These are phyloP conservation scores for Oxyteleia sp. DNA, from an alignment of 2,888 invertebrate genomes.

Conservation along the genomic window DNA sequence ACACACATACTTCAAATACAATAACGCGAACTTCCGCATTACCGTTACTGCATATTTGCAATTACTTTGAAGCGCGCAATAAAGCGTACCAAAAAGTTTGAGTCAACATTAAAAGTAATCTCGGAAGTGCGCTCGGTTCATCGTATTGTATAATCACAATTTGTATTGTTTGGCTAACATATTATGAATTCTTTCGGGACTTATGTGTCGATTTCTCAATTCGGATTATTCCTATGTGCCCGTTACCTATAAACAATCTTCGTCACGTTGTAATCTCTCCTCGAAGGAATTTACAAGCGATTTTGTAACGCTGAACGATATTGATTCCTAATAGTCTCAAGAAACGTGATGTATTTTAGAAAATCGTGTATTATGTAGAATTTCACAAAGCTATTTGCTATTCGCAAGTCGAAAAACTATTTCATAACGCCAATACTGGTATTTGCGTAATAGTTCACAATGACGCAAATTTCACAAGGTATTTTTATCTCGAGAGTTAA, in stretches of 20 bases:
- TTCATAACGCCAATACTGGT: conserved; percentile 9
- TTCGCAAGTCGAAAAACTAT: conserved; percentile 9
- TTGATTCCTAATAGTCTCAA: conserved; percentile 5
- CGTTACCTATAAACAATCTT: conserved; percentile 8
- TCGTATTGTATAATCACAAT: conserved; percentile 10
- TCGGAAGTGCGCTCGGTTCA: conserved; percentile 12
- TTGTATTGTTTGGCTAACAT: conserved; percentile 29
- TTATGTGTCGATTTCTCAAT: conserved; percentile 32
- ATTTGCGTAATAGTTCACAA: conserved; percentile 33
- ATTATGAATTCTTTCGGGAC: conserved; percentile 30
- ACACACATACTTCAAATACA: no score
- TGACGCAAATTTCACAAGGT: conserved; percentile 10
- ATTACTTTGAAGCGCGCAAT: conserved; percentile 10
- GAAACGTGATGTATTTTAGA: neutral
- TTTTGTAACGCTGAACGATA: conserved; percentile 9
- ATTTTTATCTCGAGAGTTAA: conserved; percentile 7
- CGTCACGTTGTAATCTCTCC: conserved; percentile 15
- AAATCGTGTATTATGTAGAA: conserved; percentile 4
- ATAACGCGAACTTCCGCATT: conserved; percentile 5
- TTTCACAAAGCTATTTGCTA: neutral
- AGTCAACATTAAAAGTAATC: conserved; percentile 35
- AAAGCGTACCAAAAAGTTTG: conserved; percentile 8
- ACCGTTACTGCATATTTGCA: conserved; percentile 19
- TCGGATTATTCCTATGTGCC: conserved; percentile 19
- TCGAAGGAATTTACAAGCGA: neutral